Base-by-base conservation (phyloP, 1,140 invertebrate genomes). In the Myzus persicae region DNA sequence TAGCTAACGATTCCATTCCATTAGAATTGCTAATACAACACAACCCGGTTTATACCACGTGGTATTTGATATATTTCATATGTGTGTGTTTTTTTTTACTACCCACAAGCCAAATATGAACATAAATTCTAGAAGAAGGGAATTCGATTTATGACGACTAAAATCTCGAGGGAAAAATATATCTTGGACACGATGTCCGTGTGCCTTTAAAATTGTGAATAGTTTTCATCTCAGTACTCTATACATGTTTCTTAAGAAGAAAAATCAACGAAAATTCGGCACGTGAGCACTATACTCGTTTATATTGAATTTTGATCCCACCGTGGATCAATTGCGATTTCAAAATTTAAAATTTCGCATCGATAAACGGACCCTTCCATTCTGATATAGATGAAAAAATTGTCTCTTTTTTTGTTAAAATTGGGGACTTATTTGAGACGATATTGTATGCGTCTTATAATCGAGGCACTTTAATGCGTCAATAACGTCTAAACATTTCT, bases 131-230 rank as follows among this genome's bases (percentile, higher is more conserved):
- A 90, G 51, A 44, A 24, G 7, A 40, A 67, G 31, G 14, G 54
- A 26, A 90, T 90, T 90, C 38, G 26, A 90, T 90, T 90, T 90
- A 90, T 54, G 38, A 67, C 54, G 38, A 67, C 67, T 42, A 67
- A 67, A 90, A 42, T 90, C 89, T 42, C 89, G 26, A n/a, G 89
- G 40, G 54, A 67, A 67, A 42, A 42, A 90, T 90, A 90, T 54
- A 59, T 59, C 4, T 18, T 4, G 46, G 36, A 76, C n/a, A n/a
- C n/a, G n/a, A n/a, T 24, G 36, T 40, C 85, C 85, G 14, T 48
- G 18, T 36, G 44, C 24, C 31, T 44, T 31, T 46, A 88, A 48
- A 48, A 89, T 38, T 36, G 46, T 89, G 51, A 89, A 89, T 89
- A 88, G 46, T 89, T 89, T 54, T 38, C 46, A 51, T 89, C n/a